These are phyloP conservation scores for Phoebastria nigripes DNA, from an alignment of 2,797 vertebrate species.

Conservation along the genomic window DNA sequence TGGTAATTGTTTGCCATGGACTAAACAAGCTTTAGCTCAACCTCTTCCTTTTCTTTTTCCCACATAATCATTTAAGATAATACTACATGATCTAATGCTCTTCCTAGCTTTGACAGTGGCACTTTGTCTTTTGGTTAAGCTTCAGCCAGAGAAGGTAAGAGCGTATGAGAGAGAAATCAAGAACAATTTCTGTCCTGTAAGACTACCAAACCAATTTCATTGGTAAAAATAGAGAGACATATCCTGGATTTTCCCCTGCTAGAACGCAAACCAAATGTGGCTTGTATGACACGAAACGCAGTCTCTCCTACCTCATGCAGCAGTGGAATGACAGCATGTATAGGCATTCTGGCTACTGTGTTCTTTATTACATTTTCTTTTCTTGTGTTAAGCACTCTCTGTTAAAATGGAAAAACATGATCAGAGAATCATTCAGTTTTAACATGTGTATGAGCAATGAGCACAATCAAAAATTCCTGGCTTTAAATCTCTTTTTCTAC, in stretches of 20 bases:
- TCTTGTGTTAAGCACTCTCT: constrained; percentile 94
- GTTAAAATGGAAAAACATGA: background rate
- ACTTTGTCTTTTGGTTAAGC: background rate
- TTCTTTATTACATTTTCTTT: constrained; percentile 89
- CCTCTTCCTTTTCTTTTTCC: background rate
- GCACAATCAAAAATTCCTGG: background rate
- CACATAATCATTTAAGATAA: background rate
- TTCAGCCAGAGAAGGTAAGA: background rate
- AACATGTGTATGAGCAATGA: background rate
- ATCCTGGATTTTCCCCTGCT: background rate
- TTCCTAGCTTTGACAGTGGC: background rate
- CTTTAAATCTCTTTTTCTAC: background rate
- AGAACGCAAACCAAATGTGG: background rate
- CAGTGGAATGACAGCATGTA: constrained; percentile 88
- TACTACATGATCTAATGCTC: background rate
- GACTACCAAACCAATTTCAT: background rate
- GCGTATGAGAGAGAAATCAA: background rate
- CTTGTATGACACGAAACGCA: background rate
- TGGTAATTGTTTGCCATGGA: background rate
- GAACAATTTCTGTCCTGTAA: background rate
- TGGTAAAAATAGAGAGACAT: background rate
- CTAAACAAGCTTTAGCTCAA: background rate
- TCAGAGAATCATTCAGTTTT: background rate
- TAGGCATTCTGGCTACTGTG: constrained; percentile 91
- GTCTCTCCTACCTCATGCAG: constrained; percentile 85